Base-by-base conservation (phyloP, 2,888 invertebrate species). In the Theretra japonica region DNA sequence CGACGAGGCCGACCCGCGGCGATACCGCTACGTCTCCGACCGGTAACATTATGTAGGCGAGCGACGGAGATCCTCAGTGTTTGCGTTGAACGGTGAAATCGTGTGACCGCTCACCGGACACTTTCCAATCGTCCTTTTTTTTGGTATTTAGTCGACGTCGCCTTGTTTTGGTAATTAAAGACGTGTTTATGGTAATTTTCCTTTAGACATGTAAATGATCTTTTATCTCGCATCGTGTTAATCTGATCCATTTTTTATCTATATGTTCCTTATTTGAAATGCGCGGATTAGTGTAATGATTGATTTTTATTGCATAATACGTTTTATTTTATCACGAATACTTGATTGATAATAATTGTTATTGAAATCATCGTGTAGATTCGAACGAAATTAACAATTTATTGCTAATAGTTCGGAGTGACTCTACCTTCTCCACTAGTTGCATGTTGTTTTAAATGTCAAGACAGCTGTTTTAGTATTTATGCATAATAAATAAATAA, bases 1-100 rank as follows among this genome's bases (percentile, higher is more conserved):
- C 25, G 60, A 71, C 68, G 65, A 68, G 73, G 82, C 86, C 83
- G 83, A n/a, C 53, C 53, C 86, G 87, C 82, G 17, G 83, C 83
- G 83, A 81, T 92, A 92, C 92, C 91, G 92, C 91, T 91, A 89
- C 74, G 73, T 88, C 82, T 87, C 87, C 82, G 85, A 84, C 85
- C 80, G 83, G 82, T 83, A 84, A 83, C 88, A 86, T 53, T 7
- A 48, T 58, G 58, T 65, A 65, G 65, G 65, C 41, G 41, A 65
- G 21, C 23, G 25, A 21, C 15, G 48, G 48, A 48, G 23, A 65
- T 65, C 65, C 41, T 65, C 48, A 48, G 11, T 65, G 65, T 65
- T 62, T 62, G 33, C 60, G 11, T 28, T 5, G 41, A 65, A 65
- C 65, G 65, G 65, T 65, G 65, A 65, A 65, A 65, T 65, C 62